These are phyloP conservation scores for Embidobia sp. DNA, from an alignment of 2,888 invertebrate species.

Conservation along the genomic window DNA sequence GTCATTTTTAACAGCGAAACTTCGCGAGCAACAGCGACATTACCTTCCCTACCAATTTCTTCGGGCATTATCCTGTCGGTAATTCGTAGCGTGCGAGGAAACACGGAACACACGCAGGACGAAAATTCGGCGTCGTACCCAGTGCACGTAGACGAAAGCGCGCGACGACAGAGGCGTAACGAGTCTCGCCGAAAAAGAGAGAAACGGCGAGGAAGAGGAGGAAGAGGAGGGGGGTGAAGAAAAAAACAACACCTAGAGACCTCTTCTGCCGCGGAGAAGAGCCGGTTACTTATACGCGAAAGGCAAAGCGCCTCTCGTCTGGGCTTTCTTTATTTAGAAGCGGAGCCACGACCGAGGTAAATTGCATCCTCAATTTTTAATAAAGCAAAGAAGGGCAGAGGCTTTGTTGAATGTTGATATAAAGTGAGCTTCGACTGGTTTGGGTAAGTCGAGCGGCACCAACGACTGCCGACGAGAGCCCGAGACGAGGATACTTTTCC, in stretches of 20 bases:
- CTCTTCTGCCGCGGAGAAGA: conserved; percentile 18
- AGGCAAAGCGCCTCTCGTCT: conserved; percentile 66
- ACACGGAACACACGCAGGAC: conserved; percentile 23
- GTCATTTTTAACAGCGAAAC: conserved; percentile 43
- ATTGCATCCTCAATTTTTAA: conserved; percentile 81
- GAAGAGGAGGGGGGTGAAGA: too few species aligned
- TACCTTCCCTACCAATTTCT: conserved; percentile 47
- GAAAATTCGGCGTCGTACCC: conserved; percentile 52
- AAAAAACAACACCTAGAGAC: conserved; percentile 10
- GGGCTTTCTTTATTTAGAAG: conserved; percentile 78
- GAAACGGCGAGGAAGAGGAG: not conserved
- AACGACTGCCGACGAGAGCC: conserved; percentile 37
- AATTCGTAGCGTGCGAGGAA: conserved; percentile 37
- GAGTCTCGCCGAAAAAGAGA: conserved; percentile 36
- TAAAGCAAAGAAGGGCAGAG: conserved; percentile 75
- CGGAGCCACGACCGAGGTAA: conserved; percentile 74
- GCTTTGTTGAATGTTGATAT: conserved; percentile 77
- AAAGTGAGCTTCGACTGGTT: conserved; percentile 77
- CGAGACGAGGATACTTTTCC: conserved; percentile 69
- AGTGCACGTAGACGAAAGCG: conserved; percentile 63
- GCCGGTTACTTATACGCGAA: conserved; percentile 62
- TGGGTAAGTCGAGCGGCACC: conserved; percentile 73
- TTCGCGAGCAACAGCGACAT: too few species aligned
- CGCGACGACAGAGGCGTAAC: conserved; percentile 61
- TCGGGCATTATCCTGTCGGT: conserved; percentile 38